Evolutionary conservation across 2,888 invertebrate species (phyloP).

Genomic region (Exocentrus adspersus): DNA sequence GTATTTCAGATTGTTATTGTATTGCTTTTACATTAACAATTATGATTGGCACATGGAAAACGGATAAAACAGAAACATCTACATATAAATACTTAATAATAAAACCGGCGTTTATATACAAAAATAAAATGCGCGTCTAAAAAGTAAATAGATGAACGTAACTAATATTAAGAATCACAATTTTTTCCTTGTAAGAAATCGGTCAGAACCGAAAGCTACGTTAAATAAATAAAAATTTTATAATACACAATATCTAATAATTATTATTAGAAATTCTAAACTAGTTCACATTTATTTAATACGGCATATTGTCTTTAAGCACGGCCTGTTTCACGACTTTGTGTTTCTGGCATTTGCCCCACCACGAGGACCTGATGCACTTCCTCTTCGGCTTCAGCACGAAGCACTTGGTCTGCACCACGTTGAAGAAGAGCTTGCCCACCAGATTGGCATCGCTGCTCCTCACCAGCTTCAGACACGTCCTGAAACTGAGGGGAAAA

Average conservation of each 20-base stretch:
- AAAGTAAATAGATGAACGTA: constrained; percentile 31
- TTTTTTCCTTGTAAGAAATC: constrained; percentile 22
- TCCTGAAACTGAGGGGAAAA: constrained; percentile 80
- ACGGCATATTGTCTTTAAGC: constrained; percentile 78
- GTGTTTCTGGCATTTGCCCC: constrained; percentile 81
- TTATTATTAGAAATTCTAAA: neutral
- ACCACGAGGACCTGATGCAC: constrained; percentile 82
- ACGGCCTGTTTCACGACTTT: constrained; percentile 77
- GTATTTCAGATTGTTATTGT: no score
- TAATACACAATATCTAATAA: constrained; percentile 28
- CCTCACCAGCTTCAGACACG: constrained; percentile 88
- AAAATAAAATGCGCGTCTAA: constrained; percentile 38
- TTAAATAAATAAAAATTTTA: constrained; percentile 30
- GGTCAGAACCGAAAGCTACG: no score
- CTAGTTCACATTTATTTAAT: constrained; percentile 59
- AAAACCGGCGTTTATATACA: constrained; percentile 32
- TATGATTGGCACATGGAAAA: no score
- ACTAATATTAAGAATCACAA: constrained; percentile 35
- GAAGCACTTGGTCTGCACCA: constrained; percentile 95
- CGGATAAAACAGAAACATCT: no score
- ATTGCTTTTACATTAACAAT: no score
- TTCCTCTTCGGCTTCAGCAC: constrained; percentile 80
- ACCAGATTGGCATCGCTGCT: constrained; percentile 90
- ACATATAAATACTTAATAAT: no score
- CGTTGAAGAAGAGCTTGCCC: constrained; percentile 93